Conservation (phyloP, 2,113 vertebrate genomes). For the Globicephala melas region DNA sequence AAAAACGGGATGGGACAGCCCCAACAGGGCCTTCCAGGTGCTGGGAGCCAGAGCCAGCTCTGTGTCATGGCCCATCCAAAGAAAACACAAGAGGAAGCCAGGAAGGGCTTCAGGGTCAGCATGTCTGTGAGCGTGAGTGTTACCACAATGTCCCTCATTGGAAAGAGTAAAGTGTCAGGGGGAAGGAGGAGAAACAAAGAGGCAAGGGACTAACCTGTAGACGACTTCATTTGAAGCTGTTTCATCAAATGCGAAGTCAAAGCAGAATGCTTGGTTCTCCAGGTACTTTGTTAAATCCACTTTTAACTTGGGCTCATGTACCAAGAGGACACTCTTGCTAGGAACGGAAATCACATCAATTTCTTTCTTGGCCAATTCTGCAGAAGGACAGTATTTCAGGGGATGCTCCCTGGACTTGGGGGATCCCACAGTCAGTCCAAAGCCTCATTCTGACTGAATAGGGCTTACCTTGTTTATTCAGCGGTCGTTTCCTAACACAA, state of each 20-base stretch:
- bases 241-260: constrained; percentile 96
- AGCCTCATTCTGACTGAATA: neutral
- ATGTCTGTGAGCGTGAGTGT: neutral
- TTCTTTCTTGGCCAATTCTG: constrained; percentile 92
- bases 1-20: neutral
- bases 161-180: neutral
- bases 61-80: neutral
- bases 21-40: neutral
- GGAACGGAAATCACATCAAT: constrained; percentile 96
- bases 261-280: constrained; percentile 94
- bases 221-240: constrained; percentile 90
- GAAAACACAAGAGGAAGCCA: neutral
- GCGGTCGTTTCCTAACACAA: constrained; percentile 95
- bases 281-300: constrained; percentile 98
- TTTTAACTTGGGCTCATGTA: constrained; percentile 97
- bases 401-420: neutral
- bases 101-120: neutral
- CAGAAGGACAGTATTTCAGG: constrained; percentile 57
- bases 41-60: neutral
- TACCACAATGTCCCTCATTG: neutral
- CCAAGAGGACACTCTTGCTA: constrained; percentile 88
- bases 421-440: neutral
- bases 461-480: constrained; percentile 91
- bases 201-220: constrained; percentile 87
- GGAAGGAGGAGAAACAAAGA: neutral